Evolutionary conservation across 2,113 vertebrate genomes (phyloP), one percentile per base, ranked within the genome.

Genomic region (Tetrao urogallus): DNA sequence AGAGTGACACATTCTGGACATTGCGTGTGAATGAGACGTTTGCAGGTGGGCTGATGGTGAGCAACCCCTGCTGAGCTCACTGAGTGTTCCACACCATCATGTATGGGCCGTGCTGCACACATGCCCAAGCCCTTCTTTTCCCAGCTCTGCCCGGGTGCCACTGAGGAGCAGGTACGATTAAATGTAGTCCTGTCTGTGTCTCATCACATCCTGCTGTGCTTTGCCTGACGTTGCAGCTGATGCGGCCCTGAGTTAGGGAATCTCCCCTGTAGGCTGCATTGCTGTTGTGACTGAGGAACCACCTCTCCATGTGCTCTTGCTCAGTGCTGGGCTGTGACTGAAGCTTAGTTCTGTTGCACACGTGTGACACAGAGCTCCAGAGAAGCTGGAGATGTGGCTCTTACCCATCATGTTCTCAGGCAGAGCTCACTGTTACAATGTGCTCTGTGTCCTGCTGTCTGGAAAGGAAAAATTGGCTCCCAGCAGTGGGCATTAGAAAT

Each of bases 91-190:
- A 64, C 3, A 5, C n/a, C 50, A 0, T 6, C 36, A 61, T 30
- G 38, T 91, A 45, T 74, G 77, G 52, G 38, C 4, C 27, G 25
- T 36, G 52, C 57, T 82, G 32, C 57, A 42, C 25, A 61, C 19
- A 0, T 47, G 38, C 52, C 66, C 0, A 0, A 66, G 65, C 56
- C 66, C 45, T 54, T 79, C 36, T 73, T 34, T 36, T 70, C 60
- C 48, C 76, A 80, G 28, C 48, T 80, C 80, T 54, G 30, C 63
- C 34, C 27, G n/a, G 43, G 56, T 38, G 17, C 56, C 36, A 8
- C 70, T 5, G 22, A 43, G 56, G 69, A 61, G 45, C 30, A 47
- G 61, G 32, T 27, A 6, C 57, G 66, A 52, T 32, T 50, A 32
- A 43, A 66, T 74, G 14, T 18, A 6, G 5, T 14, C 4, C 40